phyloP scores from a whole-genome alignment of 2,888 invertebrate species.

The Colletes collaris region DNA sequence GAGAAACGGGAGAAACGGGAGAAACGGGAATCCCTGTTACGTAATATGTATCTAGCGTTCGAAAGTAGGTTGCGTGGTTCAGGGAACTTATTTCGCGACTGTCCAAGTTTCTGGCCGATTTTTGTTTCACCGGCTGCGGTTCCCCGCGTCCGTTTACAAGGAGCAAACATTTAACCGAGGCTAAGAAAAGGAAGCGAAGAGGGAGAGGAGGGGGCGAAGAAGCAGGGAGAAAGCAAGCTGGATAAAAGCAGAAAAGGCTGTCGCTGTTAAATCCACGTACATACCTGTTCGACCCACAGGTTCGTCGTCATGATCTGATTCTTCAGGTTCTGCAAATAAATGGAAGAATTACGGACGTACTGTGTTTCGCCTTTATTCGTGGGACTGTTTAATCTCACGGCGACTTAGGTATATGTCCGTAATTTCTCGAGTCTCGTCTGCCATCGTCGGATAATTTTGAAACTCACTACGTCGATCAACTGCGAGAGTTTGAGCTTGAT shows the following conservation, averaged over 20 bases:
- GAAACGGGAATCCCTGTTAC: slow-evolving; percentile 53
- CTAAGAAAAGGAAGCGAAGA: no score
- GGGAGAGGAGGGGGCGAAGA: no score
- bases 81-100: slow-evolving; percentile 75
- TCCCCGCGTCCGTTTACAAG: neutral
- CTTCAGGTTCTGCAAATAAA: slow-evolving; percentile 86
- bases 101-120: slow-evolving; percentile 61
- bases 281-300: slow-evolving; percentile 87
- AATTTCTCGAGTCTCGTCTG: neutral
- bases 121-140: slow-evolving; percentile 46
- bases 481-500: slow-evolving; percentile 95
- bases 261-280: slow-evolving; percentile 69
- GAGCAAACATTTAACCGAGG: no score
- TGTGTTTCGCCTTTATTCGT: no score
- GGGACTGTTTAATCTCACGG: neutral
- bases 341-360: neutral
- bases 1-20: slow-evolving; percentile 9
- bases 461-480: slow-evolving; percentile 93
- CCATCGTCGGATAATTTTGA: neutral
- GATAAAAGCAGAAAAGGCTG: neutral
- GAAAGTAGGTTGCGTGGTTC: slow-evolving; percentile 79
- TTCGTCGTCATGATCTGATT: slow-evolving; percentile 89
- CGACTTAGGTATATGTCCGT: neutral
- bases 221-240: neutral
- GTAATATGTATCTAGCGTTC: slow-evolving; percentile 58